Evolutionary conservation across 1,140 invertebrate species (phyloP), one percentile per base, ranked within the genome.

Genomic region (Gonioctena quinquepunctata): DNA sequence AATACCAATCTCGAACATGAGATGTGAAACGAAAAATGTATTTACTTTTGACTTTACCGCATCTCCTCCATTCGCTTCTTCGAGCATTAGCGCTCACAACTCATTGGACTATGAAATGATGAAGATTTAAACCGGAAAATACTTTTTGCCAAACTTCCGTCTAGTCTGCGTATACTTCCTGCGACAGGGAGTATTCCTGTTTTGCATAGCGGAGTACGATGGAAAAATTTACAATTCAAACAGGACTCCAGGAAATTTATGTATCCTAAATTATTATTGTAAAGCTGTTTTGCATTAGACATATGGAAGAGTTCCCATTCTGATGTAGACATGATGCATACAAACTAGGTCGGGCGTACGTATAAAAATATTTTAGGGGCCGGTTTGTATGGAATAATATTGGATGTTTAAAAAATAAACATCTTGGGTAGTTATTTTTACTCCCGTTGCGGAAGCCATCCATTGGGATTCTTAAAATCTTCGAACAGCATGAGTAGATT

Each of bases 161-260:
- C 59, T 28, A 61, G 59, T 11, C 27, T 16, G 59, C 27, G n/a
- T n/a, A 25, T 21, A 61, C 27, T 61, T 61, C 59, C 59, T 61
- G 23, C 27, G 25, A 28, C 27, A 54, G 59, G 59, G 16, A 33
- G 16, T 18, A 18, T 61, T 19, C 54, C 25, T 61, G 25, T 61
- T 61, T 61, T 61, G 59, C 59, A 61, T 61, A 61, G 6, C 59
- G 27, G 59, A 61, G 27, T 61, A 61, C n/a, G 23, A 27, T 61
- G n/a, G 3, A 61, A 61, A 61, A 61, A 61, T 61, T 61, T 61
- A 61, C 59, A 61, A 61, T 61, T 61, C 59, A 61, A 61, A 61
- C 59, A n/a, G 59, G 18, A 27, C 59, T 27, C 28, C 28, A 19
- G 25, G 11, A 61, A 61, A 61, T 61, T 61, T 61, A 61, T 61